These are phyloP conservation scores for Manduca sexta DNA, from an alignment of 1,140 invertebrate species.

Conservation along the genomic window DNA sequence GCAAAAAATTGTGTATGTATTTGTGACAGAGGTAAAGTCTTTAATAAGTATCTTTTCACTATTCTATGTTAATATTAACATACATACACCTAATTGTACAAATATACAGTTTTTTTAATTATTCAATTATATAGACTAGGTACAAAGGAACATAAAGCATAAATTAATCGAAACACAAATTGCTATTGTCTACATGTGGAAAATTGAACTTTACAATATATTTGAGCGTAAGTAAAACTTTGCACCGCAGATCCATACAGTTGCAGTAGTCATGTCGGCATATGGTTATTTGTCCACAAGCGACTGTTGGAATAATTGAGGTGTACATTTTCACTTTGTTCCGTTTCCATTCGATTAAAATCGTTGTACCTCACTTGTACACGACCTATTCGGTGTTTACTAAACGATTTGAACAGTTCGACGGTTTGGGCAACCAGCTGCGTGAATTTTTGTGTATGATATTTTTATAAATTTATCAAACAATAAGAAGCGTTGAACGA, in stretches of 20 bases:
- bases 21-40: too few species aligned
- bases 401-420: conserved; percentile 70
- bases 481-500: conserved; percentile 4
- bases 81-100: too few species aligned
- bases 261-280: conserved; percentile 41
- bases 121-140: too few species aligned
- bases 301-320: conserved; percentile 67
- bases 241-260: neutral
- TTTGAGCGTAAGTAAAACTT: too few species aligned
- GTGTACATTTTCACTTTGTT: conserved; percentile 73
- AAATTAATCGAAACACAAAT: too few species aligned
- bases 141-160: too few species aligned
- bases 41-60: too few species aligned
- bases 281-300: conserved; percentile 59
- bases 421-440: conserved; percentile 48
- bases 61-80: too few species aligned
- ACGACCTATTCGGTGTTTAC: conserved; percentile 68
- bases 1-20: too few species aligned
- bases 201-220: too few species aligned
- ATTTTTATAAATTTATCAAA: conserved; percentile 17
- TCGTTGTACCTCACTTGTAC: conserved; percentile 67
- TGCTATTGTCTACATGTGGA: too few species aligned
- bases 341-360: conserved; percentile 72
- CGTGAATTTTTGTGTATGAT: conserved; percentile 41
- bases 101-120: too few species aligned